Conservation (phyloP, 2,888 invertebrate species). For the Cremastinae sp. region DNA sequence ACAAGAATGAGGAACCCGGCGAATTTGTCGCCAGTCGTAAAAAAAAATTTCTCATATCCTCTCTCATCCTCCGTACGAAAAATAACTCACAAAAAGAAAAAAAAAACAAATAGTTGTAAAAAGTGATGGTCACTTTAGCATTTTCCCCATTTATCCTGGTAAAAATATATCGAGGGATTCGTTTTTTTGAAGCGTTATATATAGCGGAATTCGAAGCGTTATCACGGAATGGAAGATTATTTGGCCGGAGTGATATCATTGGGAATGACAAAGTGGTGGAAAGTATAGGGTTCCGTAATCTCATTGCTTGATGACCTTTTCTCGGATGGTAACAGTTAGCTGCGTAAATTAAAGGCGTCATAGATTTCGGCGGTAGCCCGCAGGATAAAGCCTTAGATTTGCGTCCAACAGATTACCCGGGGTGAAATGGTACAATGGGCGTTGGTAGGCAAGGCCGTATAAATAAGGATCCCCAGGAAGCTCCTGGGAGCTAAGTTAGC, state of each 20-base stretch:
- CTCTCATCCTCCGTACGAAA: too few species aligned
- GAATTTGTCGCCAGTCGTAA: neutral
- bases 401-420: conserved; percentile 80
- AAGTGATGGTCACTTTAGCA: neutral
- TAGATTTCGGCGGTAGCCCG: conserved; percentile 80
- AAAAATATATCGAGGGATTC: too few species aligned
- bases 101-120: neutral
- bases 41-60: neutral
- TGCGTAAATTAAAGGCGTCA: conserved; percentile 79
- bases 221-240: neutral
- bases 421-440: conserved; percentile 80
- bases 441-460: conserved; percentile 79
- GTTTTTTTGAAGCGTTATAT: too few species aligned
- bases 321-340: conserved; percentile 35
- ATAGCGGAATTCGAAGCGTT: neutral
- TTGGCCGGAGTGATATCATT: neutral
- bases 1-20: too few species aligned
- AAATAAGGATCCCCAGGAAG: conserved; percentile 80
- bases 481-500: conserved; percentile 71
- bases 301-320: conserved; percentile 41
- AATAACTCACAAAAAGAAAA: conserved; percentile 4
- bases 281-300: conserved; percentile 9
- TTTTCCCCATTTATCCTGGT: too few species aligned
- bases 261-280: conserved; percentile 19
- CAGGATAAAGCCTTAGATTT: conserved; percentile 81